Percentiles rank a stretch among this genome's conserved stretches.
Evolutionary conservation across 2,113 vertebrate species (phyloP).

Genomic region (Pluvialis apricaria): DNA sequence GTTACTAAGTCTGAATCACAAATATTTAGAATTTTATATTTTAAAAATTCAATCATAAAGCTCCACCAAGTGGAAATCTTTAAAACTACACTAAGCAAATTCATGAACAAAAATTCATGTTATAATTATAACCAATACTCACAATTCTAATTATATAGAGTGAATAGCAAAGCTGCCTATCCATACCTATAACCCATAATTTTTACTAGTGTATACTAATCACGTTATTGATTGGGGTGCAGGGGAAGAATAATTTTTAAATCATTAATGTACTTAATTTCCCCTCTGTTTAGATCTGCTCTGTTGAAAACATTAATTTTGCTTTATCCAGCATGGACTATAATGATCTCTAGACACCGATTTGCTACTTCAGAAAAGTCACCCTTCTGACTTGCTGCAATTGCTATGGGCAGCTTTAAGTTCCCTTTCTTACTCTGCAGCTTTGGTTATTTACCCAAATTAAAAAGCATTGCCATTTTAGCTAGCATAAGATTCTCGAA

Average conservation of each 20-base stretch:
- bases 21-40: conserved; percentile 4
- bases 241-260: not conserved
- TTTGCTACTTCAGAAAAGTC: not conserved
- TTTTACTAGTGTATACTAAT: not conserved
- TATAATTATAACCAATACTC: not conserved
- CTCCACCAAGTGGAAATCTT: conserved; percentile 77
- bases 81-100: conserved; percentile 62
- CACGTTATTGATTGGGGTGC: not conserved
- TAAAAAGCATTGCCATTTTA: conserved; percentile 44
- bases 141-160: not conserved
- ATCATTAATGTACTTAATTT: not conserved
- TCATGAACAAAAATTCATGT: not conserved
- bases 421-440: conserved; percentile 27
- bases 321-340: not conserved
- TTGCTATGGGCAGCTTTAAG: not conserved
- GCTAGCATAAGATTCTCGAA: conserved; percentile 21
- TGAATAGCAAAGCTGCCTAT: not conserved
- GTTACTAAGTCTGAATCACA: not conserved
- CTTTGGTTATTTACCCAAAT: conserved; percentile 51
- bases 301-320: not conserved
- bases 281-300: not conserved
- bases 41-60: conserved; percentile 79
- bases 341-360: not conserved
- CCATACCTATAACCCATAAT: not conserved
- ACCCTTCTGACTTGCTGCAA: not conserved